Evolutionary conservation across 2,888 invertebrate genomes (phyloP), one percentile per base, ranked within the genome.

Genomic region (Quadriops clusia): DNA sequence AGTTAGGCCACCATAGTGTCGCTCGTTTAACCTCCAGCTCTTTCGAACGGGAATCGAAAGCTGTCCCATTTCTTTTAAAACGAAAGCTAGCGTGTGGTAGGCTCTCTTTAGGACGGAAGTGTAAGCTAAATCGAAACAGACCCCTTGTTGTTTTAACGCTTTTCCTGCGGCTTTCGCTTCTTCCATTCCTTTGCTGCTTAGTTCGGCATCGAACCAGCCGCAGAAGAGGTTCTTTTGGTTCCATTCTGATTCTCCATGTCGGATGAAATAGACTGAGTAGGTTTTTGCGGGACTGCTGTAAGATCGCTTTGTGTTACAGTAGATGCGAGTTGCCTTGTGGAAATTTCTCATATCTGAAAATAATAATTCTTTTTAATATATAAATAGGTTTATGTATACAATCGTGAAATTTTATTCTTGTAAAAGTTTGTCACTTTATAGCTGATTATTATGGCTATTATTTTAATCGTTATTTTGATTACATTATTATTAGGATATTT

Each of bases 1-100:
- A 8, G 86, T 89, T 4, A 89, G 68, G 22, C 80, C 81, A 30
- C 89, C 89, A 47, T 87, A 89, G 51, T 89, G 89, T 36, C 89
- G 73, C 56, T 89, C 87, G 49, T 87, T 87, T 15, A 89, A 62
- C 8, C 85, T 69, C 89, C 89, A 89, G 6, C 82, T 78, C 50
- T 77, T 75, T 4, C 67, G 54, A 4, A 79, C 61, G 0, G 79
- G 77, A 40, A 87, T 57, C 41, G 72, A 66, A 8, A 71, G 55
- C 48, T 80, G 78, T 1, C 68, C 72, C 23, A 77, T 68, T 50
- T 77, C 74, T 34, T 72, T 62, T 5, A 87, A 58, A 37, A 86
- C 73, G 1, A 71, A 54, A 29, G 70, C 68, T 21, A 86, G 59
- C 0, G 86, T 86, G 35, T 75, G 68, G 49, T 82, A 77, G 2